Conservation (phyloP, 2,113 vertebrate genomes). For the Crocuta crocuta region DNA sequence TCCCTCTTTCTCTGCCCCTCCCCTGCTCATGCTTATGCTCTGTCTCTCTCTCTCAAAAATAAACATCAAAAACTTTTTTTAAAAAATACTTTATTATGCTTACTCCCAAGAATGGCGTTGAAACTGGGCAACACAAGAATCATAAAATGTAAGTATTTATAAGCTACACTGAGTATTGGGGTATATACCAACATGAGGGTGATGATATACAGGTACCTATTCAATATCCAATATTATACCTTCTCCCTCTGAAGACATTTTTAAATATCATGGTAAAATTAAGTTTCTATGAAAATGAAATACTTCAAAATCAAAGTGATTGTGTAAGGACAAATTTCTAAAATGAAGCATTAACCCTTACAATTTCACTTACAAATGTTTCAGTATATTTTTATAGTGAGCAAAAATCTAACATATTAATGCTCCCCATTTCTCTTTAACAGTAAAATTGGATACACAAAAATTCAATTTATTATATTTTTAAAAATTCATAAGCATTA, state of each 20-base stretch:
- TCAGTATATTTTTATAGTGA: slow-evolving; percentile 32
- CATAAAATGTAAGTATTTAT: background rate
- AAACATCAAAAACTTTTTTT: background rate
- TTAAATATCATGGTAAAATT: background rate
- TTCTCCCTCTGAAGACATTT: background rate
- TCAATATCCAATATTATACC: background rate
- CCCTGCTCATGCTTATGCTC: too few relatives aligned
- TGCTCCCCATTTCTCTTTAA: slow-evolving; percentile 20
- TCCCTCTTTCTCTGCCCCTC: background rate
- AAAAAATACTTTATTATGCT: background rate
- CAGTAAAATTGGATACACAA: slow-evolving; percentile 31
- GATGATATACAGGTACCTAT: background rate
- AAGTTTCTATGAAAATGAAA: background rate
- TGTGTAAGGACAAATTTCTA: background rate
- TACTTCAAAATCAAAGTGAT: slow-evolving; percentile 14
- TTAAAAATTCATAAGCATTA: slow-evolving; percentile 50
- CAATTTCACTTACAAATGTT: slow-evolving; percentile 20
- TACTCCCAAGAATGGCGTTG: background rate
- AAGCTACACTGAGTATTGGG: background rate
- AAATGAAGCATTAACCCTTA: background rate
- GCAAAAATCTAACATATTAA: background rate
- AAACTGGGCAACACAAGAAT: background rate
- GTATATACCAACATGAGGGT: background rate
- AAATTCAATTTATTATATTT: slow-evolving; percentile 26
- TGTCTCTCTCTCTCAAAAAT: background rate